Evolutionary conservation across 2,888 invertebrate genomes (phyloP).

Genomic region (Cinara cedri): DNA sequence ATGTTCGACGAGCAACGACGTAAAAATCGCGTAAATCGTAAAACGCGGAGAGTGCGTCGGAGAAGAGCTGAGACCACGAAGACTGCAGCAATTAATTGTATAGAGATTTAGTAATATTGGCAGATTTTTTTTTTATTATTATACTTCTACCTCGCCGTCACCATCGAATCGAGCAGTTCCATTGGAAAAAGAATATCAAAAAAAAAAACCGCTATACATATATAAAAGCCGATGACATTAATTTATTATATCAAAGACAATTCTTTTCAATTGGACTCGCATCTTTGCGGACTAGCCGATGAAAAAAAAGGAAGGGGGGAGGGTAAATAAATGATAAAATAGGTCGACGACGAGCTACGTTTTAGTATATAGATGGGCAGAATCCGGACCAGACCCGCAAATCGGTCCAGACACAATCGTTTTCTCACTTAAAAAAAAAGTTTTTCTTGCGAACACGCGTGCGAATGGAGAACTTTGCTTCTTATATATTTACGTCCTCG

Average conservation of each 20-base stretch:
- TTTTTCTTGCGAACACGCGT: conserved; percentile 40
- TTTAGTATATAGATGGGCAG: conserved; percentile 34
- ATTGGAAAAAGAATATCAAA: conserved; percentile 22
- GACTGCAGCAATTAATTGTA: conserved; percentile 30
- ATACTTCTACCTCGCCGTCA: not conserved
- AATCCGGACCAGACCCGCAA: not conserved
- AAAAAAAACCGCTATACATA: conserved; percentile 23
- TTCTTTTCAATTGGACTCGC: conserved; percentile 49
- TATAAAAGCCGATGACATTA: conserved; percentile 31
- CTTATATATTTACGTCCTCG: conserved; percentile 22
- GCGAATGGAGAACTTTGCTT: conserved; percentile 36
- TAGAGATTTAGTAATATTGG: conserved; percentile 46
- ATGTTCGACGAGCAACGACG: not conserved
- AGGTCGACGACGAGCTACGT: conserved; percentile 51
- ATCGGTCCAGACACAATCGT: conserved; percentile 23
- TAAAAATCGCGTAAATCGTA: not conserved
- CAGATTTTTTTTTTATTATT: conserved; percentile 29
- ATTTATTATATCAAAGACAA: conserved; percentile 56
- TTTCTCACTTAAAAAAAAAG: conserved; percentile 51
- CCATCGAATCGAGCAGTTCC: not conserved
- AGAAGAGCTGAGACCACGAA: too few relatives aligned
- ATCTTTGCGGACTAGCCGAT: conserved; percentile 28
- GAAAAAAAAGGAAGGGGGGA: not conserved
- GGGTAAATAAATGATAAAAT: conserved; percentile 36
- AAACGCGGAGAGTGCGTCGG: conserved; percentile 25